Percentiles rank a stretch among this genome's conserved stretches.
These are phyloP conservation scores for Lochmaea crataegi DNA, from an alignment of 2,888 invertebrate genomes.

Conservation along the genomic window DNA sequence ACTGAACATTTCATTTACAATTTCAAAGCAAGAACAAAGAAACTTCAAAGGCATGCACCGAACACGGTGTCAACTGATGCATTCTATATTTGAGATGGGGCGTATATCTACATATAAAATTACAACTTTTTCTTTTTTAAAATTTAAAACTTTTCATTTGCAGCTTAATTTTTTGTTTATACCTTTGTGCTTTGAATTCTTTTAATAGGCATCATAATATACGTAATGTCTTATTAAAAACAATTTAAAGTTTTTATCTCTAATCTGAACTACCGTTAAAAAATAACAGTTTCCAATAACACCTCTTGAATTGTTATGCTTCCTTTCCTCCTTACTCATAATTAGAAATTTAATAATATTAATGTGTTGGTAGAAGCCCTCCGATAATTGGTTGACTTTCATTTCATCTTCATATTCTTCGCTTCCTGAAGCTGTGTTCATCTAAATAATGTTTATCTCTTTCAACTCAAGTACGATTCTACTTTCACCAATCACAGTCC, in stretches of 20 bases:
- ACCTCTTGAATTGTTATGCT: background rate
- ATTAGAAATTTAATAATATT: slow-evolving; percentile 18
- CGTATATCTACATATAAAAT: background rate
- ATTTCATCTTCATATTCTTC: slow-evolving; percentile 6
- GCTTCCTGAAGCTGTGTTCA: background rate
- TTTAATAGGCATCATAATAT: no score
- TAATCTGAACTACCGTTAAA: background rate
- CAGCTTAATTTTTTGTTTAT: no score
- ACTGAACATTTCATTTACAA: slow-evolving; percentile 34
- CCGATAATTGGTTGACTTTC: slow-evolving; percentile 27
- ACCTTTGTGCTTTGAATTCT: no score
- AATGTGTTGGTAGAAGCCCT: background rate
- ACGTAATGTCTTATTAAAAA: no score
- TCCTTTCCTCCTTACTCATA: background rate
- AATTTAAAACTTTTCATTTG: no score
- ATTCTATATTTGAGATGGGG: slow-evolving; percentile 6
- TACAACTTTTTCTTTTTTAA: no score
- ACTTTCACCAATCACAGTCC: slow-evolving; percentile 25
- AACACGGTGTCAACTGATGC: background rate
- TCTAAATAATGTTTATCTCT: background rate
- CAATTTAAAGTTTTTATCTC: no score
- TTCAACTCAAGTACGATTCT: background rate
- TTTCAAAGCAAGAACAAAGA: slow-evolving; percentile 30
- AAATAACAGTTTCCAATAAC: background rate
- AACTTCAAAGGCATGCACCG: slow-evolving; percentile 33